Evolutionary conservation across 2,113 vertebrate genomes (phyloP), one percentile per base, ranked within the genome.

Genomic region (Zosterops lateralis): DNA sequence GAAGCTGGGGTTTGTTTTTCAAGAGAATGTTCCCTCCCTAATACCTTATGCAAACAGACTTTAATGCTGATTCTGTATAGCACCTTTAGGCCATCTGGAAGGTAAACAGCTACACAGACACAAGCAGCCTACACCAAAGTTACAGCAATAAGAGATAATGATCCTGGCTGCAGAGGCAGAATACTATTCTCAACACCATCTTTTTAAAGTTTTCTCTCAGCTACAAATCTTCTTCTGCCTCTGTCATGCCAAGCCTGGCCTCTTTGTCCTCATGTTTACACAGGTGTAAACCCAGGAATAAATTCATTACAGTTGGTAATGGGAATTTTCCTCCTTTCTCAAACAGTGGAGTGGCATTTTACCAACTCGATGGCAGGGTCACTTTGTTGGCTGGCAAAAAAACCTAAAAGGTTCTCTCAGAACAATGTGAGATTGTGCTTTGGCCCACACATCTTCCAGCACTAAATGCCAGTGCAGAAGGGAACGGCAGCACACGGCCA

Each of bases 81-180:
- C 44, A 89, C 70, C 70, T 93, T 48, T 54, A 89, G 88, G 44
- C 44, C 70, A 81, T 75, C 66, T 82, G 81, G 61, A 94, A 89
- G 77, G 83, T 50, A 76, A 94, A 67, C 19, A 81, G 38, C 56
- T 54, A 80, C 54, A 85, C 15, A 82, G 66, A 67, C 26, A 62
- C 32, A 67, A 89, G 36, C 58, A 94, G 28, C 44, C 76, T 68
- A 56, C n/a, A 26, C n/a, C 74, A 31, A 87, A 67, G 44, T 90
- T 73, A 44, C 22, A 26, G 58, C 45, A 76, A 57, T 15, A 60
- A 72, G 67, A 71, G 74, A 79, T 29, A 78, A 72, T 48, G 45
- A 84, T 71, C 26, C 47, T 66, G 10, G 48, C 38, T 38, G 38
- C 38, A 66, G 51, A 72, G 38, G 48, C 31, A 77, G 45, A 87